Conservation (phyloP, 2,113 vertebrate genomes). For the Circaetus gallicus region DNA sequence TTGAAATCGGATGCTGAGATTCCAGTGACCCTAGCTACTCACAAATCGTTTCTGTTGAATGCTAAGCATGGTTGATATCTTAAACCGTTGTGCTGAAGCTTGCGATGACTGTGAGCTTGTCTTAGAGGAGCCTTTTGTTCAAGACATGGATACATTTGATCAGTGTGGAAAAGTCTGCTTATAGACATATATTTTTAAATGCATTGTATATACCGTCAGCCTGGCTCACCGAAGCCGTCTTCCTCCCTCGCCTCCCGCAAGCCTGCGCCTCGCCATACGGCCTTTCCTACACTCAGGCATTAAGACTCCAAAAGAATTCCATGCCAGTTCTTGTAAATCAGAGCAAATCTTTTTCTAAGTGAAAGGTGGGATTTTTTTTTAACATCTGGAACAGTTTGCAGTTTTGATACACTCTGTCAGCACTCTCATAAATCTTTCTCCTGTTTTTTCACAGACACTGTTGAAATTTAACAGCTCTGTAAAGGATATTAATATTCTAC, state of each 20-base stretch:
- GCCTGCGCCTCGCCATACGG: background rate
- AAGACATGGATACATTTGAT: conserved; percentile 67
- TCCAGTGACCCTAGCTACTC: conserved; percentile 63
- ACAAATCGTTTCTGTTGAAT: conserved; percentile 64
- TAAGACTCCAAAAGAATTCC: background rate
- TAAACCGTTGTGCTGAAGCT: conserved; percentile 74
- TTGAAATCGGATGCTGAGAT: conserved; percentile 60
- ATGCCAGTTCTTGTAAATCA: background rate
- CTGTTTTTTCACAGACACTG: conserved; percentile 7
- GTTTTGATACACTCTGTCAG: conserved; percentile 55
- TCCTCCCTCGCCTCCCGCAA: background rate
- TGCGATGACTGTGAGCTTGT: conserved; percentile 75
- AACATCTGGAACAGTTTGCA: conserved; percentile 63
- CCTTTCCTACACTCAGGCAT: background rate
- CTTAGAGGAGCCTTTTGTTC: conserved; percentile 72
- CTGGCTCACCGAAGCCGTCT: background rate
- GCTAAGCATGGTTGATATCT: conserved; percentile 75
- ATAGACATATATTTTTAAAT: conserved; percentile 20
- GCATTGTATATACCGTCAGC: background rate
- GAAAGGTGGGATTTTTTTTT: conserved; percentile 14
- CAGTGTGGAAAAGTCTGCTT: conserved; percentile 64
- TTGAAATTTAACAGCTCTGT: conserved; percentile 26
- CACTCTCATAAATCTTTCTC: conserved; percentile 24
- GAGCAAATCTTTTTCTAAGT: conserved; percentile 42
- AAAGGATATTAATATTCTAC: conserved; percentile 40